phyloP scores from a whole-genome alignment of 2,797 vertebrate genomes.

The Hipposideros larvatus region DNA sequence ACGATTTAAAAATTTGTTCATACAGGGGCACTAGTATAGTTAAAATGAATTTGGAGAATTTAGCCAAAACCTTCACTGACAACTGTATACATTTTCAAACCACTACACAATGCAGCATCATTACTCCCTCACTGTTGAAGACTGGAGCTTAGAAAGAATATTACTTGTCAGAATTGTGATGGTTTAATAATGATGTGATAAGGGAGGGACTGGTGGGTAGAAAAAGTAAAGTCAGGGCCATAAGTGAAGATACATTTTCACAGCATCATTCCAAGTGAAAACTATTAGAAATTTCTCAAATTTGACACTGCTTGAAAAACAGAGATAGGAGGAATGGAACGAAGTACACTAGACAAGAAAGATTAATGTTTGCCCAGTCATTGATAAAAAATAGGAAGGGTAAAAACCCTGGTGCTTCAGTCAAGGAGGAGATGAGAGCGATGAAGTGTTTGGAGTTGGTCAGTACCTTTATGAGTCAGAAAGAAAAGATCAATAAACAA shows the following conservation, averaged over 20 bases:
- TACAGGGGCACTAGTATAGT: not conserved
- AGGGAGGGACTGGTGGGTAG: not conserved
- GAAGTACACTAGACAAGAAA: constrained; percentile 35
- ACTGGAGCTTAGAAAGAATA: not conserved
- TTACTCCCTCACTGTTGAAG: not conserved
- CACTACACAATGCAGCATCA: not conserved
- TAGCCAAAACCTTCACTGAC: constrained; percentile 36
- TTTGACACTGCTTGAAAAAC: constrained; percentile 45
- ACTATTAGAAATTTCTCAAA: constrained; percentile 30
- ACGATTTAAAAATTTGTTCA: not conserved
- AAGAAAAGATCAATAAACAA: constrained; percentile 44
- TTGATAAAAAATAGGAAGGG: not conserved
- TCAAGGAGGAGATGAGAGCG: not conserved
- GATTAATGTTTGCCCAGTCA: not conserved
- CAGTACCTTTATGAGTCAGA: not conserved
- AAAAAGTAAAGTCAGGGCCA: constrained; percentile 10
- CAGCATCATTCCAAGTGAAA: not conserved
- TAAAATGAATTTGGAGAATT: constrained; percentile 25
- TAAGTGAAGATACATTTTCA: constrained; percentile 55
- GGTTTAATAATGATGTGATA: constrained; percentile 11
- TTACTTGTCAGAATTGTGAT: constrained; percentile 41
- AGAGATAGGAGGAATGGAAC: not conserved
- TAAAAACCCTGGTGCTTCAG: constrained; percentile 21
- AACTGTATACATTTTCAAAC: constrained; percentile 26
- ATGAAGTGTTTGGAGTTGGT: not conserved